These are phyloP conservation scores for Dexiosoma caninum DNA, from an alignment of 2,888 invertebrate species.

Conservation along the genomic window DNA sequence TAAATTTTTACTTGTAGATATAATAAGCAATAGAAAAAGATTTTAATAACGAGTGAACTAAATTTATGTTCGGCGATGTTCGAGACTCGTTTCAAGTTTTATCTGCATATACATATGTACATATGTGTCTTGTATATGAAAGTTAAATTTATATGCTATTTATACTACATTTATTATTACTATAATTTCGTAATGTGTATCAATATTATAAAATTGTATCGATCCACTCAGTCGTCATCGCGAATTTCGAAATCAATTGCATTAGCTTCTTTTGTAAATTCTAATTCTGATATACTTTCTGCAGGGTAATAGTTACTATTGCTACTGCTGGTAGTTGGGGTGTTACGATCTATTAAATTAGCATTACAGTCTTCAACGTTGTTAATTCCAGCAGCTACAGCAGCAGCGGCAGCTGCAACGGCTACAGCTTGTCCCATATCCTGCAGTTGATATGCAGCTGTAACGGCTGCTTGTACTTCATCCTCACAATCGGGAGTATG, in stretches of 20 bases:
- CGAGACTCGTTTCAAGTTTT: too few relatives aligned
- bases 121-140: too few relatives aligned
- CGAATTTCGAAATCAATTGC: constrained; percentile 84
- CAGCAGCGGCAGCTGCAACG: constrained; percentile 66
- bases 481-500: constrained; percentile 74
- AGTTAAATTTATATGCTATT: background rate
- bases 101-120: too few relatives aligned
- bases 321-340: constrained; percentile 60
- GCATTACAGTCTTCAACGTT: constrained; percentile 64
- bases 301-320: constrained; percentile 82
- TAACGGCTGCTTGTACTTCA: constrained; percentile 68
- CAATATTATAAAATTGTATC: background rate
- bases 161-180: constrained; percentile 25
- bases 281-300: constrained; percentile 84
- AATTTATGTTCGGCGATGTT: too few relatives aligned
- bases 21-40: too few relatives aligned
- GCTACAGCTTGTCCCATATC: constrained; percentile 68
- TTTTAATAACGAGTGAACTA: too few relatives aligned
- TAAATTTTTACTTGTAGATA: too few relatives aligned
- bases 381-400: constrained; percentile 65
- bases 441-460: constrained; percentile 72
- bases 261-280: constrained; percentile 86
- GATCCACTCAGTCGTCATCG: constrained; percentile 85
- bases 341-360: constrained; percentile 32
- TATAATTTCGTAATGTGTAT: constrained; percentile 14